Base-by-base conservation (phyloP, 2,888 invertebrate species). In the Microplitis manilae region DNA sequence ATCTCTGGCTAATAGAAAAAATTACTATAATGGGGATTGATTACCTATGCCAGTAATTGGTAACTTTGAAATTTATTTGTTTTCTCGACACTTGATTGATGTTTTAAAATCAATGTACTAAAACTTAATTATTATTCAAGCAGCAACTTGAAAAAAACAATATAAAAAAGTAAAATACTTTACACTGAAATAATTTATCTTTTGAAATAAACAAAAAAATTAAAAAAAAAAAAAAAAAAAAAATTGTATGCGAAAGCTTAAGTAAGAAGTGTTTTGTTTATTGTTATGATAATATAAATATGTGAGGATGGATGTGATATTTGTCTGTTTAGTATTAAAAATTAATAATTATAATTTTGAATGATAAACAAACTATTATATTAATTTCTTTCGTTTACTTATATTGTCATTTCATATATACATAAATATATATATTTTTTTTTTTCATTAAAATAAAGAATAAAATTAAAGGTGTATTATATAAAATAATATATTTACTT, bases 151-250 rank as follows among this genome's bases (percentile, higher is more conserved):
- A 50, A 13, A 50, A 50, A 13, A 50, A 8, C 9, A 50, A 50
- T 50, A 50, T 13, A 13, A 50, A 13, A 50, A 50, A 50, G 8
- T 13, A 50, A 50, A 50, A 50, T 50, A 50, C 13, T 50, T 50
- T 50, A 50, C 50, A 50, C 50, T 50, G 50, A 50, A 50, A 50
- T 50, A 50, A 50, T 50, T 50, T 50, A 50, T 50, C 50, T 50
- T 50, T 50, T 50, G 50, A 50, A 50, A 50, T 50, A 50, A 50
- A 50, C 5, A 50, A 4, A 41, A 41, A 41, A 41, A 41, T 8
- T 2, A 41, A 50, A 50, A 50, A 50, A 50, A 50, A 50, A 13
- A 9, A 50, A 50, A 50, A 50, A 50, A 50, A 50, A 50, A 50
- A 50, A 50, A 9, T 50, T 4, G 50, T 50, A 50, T 50, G 50